Percentiles rank a stretch among this genome's conserved stretches.
Conservation (phyloP, 2,888 invertebrate species). For the Dascillus cervinus region DNA sequence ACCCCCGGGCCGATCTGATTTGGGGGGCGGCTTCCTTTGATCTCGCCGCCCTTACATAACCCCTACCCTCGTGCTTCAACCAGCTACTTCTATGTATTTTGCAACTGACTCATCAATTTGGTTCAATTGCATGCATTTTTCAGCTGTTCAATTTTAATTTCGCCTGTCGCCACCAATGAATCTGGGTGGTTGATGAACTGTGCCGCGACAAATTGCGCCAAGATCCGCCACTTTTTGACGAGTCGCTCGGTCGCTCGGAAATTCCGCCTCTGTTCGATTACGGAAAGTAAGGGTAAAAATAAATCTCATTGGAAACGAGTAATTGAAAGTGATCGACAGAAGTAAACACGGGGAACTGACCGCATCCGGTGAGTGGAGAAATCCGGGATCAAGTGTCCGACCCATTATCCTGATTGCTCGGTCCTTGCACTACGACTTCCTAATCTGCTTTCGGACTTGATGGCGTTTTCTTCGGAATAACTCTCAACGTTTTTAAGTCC, state of each 20-base stretch:
- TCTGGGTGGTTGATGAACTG: no score
- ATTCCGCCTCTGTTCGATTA: no score
- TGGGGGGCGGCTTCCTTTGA: conserved; percentile 44
- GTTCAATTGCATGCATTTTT: conserved; percentile 16
- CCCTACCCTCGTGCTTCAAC: conserved; percentile 27
- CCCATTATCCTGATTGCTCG: conserved; percentile 44
- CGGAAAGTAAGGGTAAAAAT: no score
- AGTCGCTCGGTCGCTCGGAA: no score
- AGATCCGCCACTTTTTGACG: no score
- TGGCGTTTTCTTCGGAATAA: conserved; percentile 15
- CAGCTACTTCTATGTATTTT: conserved; percentile 32
- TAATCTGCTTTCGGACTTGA: conserved; percentile 36
- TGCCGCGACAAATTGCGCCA: no score
- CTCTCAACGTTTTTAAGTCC: conserved; percentile 6
- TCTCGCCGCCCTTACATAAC: conserved; percentile 51
- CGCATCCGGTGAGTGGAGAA: conserved; percentile 30
- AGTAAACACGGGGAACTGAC: conserved; percentile 30
- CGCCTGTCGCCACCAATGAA: no score
- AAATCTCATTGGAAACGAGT: no score
- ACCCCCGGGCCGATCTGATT: conserved; percentile 22
- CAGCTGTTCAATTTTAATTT: conserved; percentile 13
- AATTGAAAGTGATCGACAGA: conserved; percentile 29
- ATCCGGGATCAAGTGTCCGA: conserved; percentile 41
- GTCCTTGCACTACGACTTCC: conserved; percentile 35
- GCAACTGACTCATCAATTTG: conserved; percentile 45